phyloP scores from a whole-genome alignment of 2,113 vertebrate genomes.

The Oxyruncus cristatus region DNA sequence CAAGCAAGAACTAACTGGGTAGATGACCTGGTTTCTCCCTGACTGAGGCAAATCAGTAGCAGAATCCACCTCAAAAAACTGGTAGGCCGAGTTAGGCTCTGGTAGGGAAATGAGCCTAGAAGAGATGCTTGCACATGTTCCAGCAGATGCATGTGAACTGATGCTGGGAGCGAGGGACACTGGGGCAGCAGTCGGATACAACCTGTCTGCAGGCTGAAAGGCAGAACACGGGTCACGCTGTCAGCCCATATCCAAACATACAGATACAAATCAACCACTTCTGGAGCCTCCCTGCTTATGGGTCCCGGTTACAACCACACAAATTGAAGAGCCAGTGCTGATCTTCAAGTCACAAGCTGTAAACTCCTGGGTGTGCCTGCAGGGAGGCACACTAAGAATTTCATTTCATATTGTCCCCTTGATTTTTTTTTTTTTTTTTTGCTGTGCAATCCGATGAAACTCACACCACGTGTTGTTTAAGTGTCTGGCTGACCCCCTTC shows the following conservation, averaged over 20 bases:
- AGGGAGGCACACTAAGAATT: not conserved
- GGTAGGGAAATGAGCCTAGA: not conserved
- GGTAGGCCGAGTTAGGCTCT: not conserved
- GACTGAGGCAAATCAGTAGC: not conserved
- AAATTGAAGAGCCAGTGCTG: not conserved
- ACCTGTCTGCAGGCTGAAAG: not conserved
- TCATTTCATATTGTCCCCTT: not conserved
- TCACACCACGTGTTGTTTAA: not conserved
- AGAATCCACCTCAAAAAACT: not conserved
- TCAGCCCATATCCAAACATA: not conserved
- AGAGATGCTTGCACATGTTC: not conserved
- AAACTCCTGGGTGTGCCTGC: not conserved
- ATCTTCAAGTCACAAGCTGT: not conserved
- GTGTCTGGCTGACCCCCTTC: slow-evolving; percentile 4
- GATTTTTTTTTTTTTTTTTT: not conserved
- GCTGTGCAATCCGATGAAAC: not conserved
- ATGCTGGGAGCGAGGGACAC: not conserved
- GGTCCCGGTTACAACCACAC: not conserved
- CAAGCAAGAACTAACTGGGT: not conserved
- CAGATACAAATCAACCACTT: not conserved
- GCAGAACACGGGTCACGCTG: not conserved
- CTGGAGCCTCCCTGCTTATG: not conserved
- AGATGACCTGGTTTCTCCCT: not conserved
- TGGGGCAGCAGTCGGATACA: not conserved
- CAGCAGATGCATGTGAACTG: not conserved